A percentile compares a stretch with the other conserved stretches of the same genome.
Evolutionary conservation across 2,113 vertebrate genomes (phyloP).

Genomic region (Centropus unirufus): DNA sequence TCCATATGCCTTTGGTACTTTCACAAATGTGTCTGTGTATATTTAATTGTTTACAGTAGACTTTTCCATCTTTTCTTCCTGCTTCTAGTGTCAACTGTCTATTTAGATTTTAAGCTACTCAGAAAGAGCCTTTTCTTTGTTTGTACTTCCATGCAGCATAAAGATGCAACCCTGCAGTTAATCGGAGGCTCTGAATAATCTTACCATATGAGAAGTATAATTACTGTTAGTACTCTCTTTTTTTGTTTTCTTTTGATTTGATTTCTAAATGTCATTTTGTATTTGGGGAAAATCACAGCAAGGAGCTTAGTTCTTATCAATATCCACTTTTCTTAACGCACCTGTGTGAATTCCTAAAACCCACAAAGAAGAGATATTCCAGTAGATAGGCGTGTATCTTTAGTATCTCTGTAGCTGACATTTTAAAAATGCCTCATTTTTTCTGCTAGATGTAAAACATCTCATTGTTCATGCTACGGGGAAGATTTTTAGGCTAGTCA

Average conservation of each 20-base stretch:
- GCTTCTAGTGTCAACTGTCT: slow-evolving; percentile 27
- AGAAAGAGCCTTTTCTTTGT: background rate
- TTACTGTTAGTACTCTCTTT: background rate
- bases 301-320: background rate
- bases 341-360: background rate
- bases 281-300: background rate
- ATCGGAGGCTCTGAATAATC: background rate
- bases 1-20: slow-evolving; percentile 23
- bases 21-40: slow-evolving; percentile 37
- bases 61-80: slow-evolving; percentile 4
- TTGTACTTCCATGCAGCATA: background rate
- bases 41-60: slow-evolving; percentile 30
- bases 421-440: background rate
- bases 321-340: background rate
- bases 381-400: background rate
- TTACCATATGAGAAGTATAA: background rate
- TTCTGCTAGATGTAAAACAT: background rate
- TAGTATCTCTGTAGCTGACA: background rate
- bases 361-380: background rate
- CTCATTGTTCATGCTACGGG: background rate
- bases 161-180: background rate
- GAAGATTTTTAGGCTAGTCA: background rate
- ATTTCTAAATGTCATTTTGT: background rate
- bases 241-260: too few species aligned
- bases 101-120: background rate